These are phyloP conservation scores for Metaphire vulgaris DNA, from an alignment of 1,140 invertebrate genomes.

Conservation along the genomic window DNA sequence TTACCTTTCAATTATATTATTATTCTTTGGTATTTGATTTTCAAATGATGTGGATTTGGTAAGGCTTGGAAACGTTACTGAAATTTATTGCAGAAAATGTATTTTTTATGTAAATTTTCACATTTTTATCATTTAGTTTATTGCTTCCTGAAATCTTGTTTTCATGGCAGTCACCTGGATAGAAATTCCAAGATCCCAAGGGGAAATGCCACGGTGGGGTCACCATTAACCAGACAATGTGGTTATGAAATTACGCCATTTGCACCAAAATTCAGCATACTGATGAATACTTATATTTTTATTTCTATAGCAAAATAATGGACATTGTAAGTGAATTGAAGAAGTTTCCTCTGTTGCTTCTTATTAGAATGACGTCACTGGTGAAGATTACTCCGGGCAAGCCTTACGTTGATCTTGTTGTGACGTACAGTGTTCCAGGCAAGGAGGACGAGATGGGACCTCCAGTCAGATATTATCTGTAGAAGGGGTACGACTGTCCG, in stretches of 20 bases:
- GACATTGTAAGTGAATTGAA: not conserved
- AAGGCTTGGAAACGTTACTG: no score
- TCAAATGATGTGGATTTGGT: no score
- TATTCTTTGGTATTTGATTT: no score
- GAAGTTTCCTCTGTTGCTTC: conserved; percentile 24
- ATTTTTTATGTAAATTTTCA: no score
- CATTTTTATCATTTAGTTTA: no score
- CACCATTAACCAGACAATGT: not conserved
- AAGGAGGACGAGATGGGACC: conserved; percentile 41
- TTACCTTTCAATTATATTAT: no score
- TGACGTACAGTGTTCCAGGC: conserved; percentile 36
- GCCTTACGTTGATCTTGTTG: conserved; percentile 45
- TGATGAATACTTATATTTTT: not conserved
- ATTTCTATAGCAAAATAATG: not conserved
- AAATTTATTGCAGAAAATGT: no score
- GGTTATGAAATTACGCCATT: not conserved
- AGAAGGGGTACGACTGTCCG: no score
- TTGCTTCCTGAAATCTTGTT: no score
- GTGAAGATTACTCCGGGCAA: conserved; percentile 37
- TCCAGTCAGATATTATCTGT: conserved; percentile 43
- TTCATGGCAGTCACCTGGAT: no score
- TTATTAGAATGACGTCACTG: conserved; percentile 43
- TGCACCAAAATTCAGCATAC: not conserved
- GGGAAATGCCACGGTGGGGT: not conserved
- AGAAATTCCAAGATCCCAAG: no score